Base-by-base conservation (phyloP, 2,888 invertebrate species). In the Acheta domesticus region DNA sequence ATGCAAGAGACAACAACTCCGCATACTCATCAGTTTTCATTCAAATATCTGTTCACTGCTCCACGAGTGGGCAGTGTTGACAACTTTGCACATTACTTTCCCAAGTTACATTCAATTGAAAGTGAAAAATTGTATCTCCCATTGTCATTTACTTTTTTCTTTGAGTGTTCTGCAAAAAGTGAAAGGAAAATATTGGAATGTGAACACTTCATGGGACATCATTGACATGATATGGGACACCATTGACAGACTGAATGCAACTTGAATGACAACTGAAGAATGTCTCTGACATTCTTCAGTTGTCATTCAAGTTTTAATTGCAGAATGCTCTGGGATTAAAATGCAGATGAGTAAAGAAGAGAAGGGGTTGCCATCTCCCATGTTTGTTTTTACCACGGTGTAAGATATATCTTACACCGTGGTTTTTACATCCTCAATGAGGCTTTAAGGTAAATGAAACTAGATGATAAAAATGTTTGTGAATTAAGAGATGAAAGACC, bases 381-480 rank as follows among this genome's bases (percentile, higher is more conserved):
- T 36, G 36, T 36, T 36, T 36, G 36, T 36, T 36, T 36, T n/a
- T n/a, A n/a, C n/a, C n/a, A n/a, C n/a, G n/a, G n/a, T n/a, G n/a
- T n/a, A n/a, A n/a, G n/a, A n/a, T n/a, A n/a, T n/a, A n/a, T n/a
- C n/a, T n/a, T n/a, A n/a, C n/a, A n/a, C n/a, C n/a, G n/a, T n/a
- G n/a, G n/a, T n/a, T n/a, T n/a, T 36, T 8, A 36, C 36, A 36
- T 36, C n/a, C 62, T 62, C n/a, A 19, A 62, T n/a, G 62, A 62
- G 62, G 62, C 62, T 62, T 14, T 62, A 62, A 62, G 62, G 62
- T 62, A 12, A 12, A 62, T 62, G n/a, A 62, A 62, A 62, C 62
- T 62, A 62, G 62, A 62, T 16, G 62, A 62, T 62, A 62, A 62
- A 62, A 14, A 62, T 62, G 62, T 62, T 62, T 62, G 62, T 62